A percentile compares a stretch with the other conserved stretches of the same genome.
Evolutionary conservation across 2,888 invertebrate species (phyloP).

Genomic region (Rugalucina vietnamica): DNA sequence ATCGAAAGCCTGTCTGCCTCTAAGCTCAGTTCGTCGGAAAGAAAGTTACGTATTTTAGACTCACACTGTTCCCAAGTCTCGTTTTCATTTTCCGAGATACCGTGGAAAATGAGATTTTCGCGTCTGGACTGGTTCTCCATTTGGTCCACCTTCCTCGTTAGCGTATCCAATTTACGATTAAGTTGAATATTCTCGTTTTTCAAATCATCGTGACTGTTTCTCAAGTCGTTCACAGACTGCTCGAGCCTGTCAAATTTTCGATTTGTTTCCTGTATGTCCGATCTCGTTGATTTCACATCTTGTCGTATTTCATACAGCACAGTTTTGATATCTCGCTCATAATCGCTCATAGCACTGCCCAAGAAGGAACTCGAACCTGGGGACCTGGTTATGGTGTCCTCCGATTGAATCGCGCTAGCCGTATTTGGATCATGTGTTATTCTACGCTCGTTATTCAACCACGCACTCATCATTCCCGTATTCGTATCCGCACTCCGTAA

Average conservation of each 20-base stretch:
- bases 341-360: not conserved
- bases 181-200: not conserved
- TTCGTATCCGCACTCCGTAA: not conserved
- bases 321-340: slow-evolving; percentile 1
- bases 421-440: not conserved
- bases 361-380: not conserved
- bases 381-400: not conserved
- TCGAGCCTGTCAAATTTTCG: not conserved
- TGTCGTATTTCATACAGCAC: not conserved
- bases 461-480: not conserved
- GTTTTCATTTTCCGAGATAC: not conserved
- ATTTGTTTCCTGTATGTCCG: not conserved
- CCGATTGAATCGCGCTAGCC: not conserved
- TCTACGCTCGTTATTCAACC: not conserved
- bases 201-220: not conserved
- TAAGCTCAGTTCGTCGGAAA: not conserved
- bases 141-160: not conserved
- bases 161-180: not conserved
- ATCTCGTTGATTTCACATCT: not conserved
- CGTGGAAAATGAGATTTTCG: not conserved
- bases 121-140: not conserved
- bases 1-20: not conserved
- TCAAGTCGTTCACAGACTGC: not conserved
- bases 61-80: not conserved
- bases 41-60: not conserved